These are phyloP conservation scores for Plecturocebus donacophilus DNA, from an alignment of 2,113 vertebrate genomes.

Conservation along the genomic window DNA sequence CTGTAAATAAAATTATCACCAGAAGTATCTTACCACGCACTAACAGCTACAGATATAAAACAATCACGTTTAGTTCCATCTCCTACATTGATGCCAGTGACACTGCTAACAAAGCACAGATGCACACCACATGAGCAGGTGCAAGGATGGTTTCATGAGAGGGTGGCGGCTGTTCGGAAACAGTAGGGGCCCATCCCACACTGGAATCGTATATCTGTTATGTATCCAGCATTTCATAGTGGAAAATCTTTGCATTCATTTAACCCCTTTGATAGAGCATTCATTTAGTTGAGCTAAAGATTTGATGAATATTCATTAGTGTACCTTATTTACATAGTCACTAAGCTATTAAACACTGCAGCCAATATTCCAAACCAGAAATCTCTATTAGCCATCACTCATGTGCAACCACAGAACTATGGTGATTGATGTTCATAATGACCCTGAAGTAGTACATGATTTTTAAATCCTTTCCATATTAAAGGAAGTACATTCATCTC, in stretches of 20 bases:
- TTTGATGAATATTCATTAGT: conserved; percentile 32
- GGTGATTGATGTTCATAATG: neutral
- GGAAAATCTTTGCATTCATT: conserved; percentile 41
- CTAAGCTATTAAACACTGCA: neutral
- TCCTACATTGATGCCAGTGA: neutral
- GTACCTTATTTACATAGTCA: conserved; percentile 39
- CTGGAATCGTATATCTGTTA: conserved; percentile 19
- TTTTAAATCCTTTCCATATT: neutral
- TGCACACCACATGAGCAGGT: neutral
- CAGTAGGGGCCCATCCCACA: neutral
- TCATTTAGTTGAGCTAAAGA: neutral
- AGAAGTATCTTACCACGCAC: neutral
- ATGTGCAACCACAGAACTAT: neutral
- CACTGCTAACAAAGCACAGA: neutral
- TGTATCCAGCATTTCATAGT: neutral
- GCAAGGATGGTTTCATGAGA: neutral
- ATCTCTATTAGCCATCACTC: neutral
- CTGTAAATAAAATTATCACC: conserved; percentile 20
- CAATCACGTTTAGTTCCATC: neutral
- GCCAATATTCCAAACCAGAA: conserved; percentile 26
- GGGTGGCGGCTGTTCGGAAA: neutral
- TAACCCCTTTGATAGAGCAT: conserved; percentile 18
- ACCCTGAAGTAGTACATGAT: neutral
- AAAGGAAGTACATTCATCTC: conserved; percentile 16
- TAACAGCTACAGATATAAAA: conserved; percentile 8